phyloP scores from a whole-genome alignment of 92 coral and sea anemone species.

The Pocillopora grandis region DNA sequence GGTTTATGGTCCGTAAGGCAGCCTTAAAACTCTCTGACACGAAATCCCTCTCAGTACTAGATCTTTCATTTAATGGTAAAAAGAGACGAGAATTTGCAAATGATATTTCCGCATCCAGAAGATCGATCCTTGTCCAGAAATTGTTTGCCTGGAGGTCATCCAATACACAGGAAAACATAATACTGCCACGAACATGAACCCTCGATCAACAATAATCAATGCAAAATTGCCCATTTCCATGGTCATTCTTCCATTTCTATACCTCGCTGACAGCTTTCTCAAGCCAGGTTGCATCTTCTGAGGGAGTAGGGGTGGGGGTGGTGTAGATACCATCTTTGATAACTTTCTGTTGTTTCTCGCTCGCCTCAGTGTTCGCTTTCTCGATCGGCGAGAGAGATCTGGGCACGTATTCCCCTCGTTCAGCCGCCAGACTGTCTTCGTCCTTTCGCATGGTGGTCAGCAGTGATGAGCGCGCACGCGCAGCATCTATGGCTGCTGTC shows the following conservation, averaged over 20 bases:
- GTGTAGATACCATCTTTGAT: conserved; percentile 66
- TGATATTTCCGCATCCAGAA: no score
- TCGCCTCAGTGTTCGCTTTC: conserved; percentile 84
- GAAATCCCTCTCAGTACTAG: no score
- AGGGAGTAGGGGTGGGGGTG: conserved; percentile 75
- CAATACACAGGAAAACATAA: no score
- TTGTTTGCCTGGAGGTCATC: no score
- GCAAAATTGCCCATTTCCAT: no score
- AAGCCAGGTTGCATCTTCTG: conserved; percentile 89
- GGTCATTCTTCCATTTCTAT: background rate
- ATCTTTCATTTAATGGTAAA: no score
- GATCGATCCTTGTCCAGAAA: no score
- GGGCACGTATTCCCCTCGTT: conserved; percentile 62
- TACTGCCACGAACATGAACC: no score
- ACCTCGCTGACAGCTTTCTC: conserved; percentile 95
- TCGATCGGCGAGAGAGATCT: conserved; percentile 68
- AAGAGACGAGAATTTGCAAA: no score
- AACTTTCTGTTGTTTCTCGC: conserved; percentile 62
- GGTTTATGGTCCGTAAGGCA: no score
- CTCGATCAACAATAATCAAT: no score
- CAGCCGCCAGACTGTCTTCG: conserved; percentile 75
- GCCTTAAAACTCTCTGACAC: no score
- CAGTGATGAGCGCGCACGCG: conserved; percentile 70
- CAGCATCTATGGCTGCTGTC: conserved; percentile 75
- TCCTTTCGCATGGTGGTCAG: conserved; percentile 70